Evolutionary conservation across 2,113 vertebrate species (phyloP).

Genomic region (Hippopotamus amphibius): DNA sequence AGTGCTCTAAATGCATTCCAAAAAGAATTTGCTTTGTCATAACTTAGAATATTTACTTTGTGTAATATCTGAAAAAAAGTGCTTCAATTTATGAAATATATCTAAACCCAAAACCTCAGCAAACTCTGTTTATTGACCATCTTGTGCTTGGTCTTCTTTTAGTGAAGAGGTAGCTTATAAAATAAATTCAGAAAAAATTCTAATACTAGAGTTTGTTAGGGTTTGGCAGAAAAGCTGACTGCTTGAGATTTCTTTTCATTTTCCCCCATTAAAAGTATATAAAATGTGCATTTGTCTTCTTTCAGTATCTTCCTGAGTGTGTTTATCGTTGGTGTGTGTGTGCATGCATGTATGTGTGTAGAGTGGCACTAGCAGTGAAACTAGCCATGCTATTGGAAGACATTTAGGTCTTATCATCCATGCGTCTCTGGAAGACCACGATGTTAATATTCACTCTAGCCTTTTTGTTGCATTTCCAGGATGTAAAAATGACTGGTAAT

Average conservation of each 20-base stretch:
- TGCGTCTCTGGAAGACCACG: neutral
- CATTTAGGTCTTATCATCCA: neutral
- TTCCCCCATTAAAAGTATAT: neutral
- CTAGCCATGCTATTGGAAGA: neutral
- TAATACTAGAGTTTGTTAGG: neutral
- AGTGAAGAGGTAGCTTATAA: neutral
- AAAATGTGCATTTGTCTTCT: neutral
- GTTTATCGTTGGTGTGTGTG: neutral
- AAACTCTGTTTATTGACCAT: neutral
- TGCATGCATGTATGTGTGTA: rapidly evolving
- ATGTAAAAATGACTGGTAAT: neutral
- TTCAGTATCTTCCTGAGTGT: neutral
- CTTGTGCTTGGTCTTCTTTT: neutral
- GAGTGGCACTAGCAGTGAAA: neutral
- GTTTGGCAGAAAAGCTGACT: neutral
- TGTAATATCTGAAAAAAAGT: neutral
- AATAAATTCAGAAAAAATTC: neutral
- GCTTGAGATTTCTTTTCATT: neutral
- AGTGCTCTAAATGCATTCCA: neutral
- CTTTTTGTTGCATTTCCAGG: neutral
- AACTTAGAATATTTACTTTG: neutral
- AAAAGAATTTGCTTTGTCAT: neutral
- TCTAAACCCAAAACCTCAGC: neutral
- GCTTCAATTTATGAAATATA: neutral
- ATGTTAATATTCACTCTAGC: neutral